These are phyloP conservation scores for Harpagoxenus sublaevis DNA, from an alignment of 2,888 invertebrate species.

Conservation along the genomic window DNA sequence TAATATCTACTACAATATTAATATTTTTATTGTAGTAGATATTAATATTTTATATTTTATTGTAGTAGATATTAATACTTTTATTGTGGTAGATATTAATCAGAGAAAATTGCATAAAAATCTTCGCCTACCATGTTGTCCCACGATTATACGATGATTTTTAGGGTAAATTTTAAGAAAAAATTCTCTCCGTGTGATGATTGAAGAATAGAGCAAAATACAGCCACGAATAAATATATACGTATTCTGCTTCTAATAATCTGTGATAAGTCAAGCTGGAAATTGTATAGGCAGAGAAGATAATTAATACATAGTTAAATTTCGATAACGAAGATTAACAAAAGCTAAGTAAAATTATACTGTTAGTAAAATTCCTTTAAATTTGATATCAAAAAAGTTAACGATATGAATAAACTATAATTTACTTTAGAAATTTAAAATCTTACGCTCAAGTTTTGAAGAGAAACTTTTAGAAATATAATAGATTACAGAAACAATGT, in stretches of 20 bases:
- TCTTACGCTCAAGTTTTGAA: neutral
- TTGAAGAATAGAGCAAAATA: neutral
- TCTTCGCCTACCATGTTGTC: too few species aligned
- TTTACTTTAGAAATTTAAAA: neutral
- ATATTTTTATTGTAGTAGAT: too few species aligned
- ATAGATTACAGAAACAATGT: slow-evolving; percentile 4
- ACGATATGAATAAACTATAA: neutral
- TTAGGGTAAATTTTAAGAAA: too few species aligned
- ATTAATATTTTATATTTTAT: too few species aligned
- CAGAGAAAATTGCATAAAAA: too few species aligned
- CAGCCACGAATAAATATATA: neutral
- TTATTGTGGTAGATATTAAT: too few species aligned
- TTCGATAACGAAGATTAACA: neutral
- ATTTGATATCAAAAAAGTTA: neutral
- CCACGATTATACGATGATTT: too few species aligned
- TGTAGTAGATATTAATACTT: too few species aligned
- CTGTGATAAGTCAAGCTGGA: too few species aligned
- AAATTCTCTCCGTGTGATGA: too few species aligned
- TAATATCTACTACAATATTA: too few species aligned
- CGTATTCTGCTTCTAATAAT: neutral
- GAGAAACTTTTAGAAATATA: neutral
- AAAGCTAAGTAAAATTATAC: neutral
- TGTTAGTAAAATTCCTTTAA: neutral
- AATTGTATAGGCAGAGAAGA: neutral
- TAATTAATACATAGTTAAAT: neutral